Evolutionary conservation across 2,888 invertebrate genomes (phyloP), one percentile per base, ranked within the genome.

Genomic region (Furcula furcula): DNA sequence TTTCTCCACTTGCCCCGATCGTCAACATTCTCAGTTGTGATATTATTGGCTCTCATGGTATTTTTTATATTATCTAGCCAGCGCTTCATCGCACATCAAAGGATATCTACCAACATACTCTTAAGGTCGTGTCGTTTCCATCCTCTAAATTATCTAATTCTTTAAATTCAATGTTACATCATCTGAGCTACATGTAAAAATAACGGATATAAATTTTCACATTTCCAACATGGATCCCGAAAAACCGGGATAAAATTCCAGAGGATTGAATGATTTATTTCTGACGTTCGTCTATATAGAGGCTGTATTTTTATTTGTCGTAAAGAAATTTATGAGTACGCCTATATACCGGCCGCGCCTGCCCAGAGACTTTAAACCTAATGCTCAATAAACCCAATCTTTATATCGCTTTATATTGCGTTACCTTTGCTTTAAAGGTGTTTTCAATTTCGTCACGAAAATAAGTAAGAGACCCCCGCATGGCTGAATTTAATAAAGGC

Each of bases 221-320:
- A 38, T 39, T 21, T 29, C 7, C 22, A 23, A 40, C 44, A 48
- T 29, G 41, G 46, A 43, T 25, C 49, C 55, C 44, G 7, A 48
- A 56, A 50, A 47, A 46, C 33, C 21, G 40, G 40, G 39, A 44
- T 47, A 43, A 62, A 71, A 66, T 66, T 65, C 59, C 64, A 58
- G 53, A 58, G 67, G 73, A 81, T 81, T 80, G 80, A 81, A 80
- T 81, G 80, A 83, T 83, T 80, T 82, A 82, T 79, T 66, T 47
- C 40, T 58, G 63, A 65, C 65, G 63, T 55, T 54, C 62, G 55
- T 50, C 58, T 68, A 62, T 65, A 62, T 63, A 47, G 64, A 62
- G 56, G 67, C 63, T 67, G 70, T 73, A 73, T 75, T 83, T 79
- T 84, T 83, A 81, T 81, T 76, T 74, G 77, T 80, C 83, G 78